Evolutionary conservation across 2,888 invertebrate species (phyloP), one percentile per base, ranked within the genome.

Genomic region (Strigamia crassipes): DNA sequence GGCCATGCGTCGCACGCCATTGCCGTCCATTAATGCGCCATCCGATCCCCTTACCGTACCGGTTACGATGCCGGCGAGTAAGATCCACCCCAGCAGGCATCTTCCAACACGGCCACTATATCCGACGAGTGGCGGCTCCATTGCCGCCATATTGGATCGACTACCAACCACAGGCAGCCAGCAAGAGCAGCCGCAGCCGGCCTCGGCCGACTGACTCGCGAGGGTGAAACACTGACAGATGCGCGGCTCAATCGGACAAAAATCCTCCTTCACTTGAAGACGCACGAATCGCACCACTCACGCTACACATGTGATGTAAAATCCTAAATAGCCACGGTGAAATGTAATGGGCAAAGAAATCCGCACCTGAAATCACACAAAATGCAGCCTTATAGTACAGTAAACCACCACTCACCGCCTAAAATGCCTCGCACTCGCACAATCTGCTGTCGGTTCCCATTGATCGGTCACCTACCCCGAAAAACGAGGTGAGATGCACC

Each of bases 1-100:
- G 86, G 95, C 92, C 61, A 84, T 78, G 18, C 80, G 81, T 81
- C 81, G 81, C 23, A 83, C 31, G 21, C 83, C 82, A 73, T 51
- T 73, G 82, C 51, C 82, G 38, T 81, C 66, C 51, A 27, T 42
- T n/a, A 78, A 18, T 13, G 21, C 38, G 21, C 3, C 73, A 73
- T 13, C 13, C 13, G 73, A 73, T 15, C 56, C 56, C 27, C 9
- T 73, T n/a, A 31, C 15, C 73, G n/a, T 6, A 12, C 31, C 15
- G 9, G 73, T 13, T n/a, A 73, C 27, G 73, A 73, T 27, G 73
- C 73, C 31, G 27, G 31, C 1, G 73, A 73, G 73, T 73, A 73
- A 73, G 31, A 73, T 73, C 73, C 73, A 73, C 12, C 73, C 73
- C 31, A 31, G 5, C 27, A 73, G 31, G 31, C 73, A 73, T 13